Evolutionary conservation across 2,797 vertebrate genomes (phyloP).

Genomic region (Pseudochirops corinnae): DNA sequence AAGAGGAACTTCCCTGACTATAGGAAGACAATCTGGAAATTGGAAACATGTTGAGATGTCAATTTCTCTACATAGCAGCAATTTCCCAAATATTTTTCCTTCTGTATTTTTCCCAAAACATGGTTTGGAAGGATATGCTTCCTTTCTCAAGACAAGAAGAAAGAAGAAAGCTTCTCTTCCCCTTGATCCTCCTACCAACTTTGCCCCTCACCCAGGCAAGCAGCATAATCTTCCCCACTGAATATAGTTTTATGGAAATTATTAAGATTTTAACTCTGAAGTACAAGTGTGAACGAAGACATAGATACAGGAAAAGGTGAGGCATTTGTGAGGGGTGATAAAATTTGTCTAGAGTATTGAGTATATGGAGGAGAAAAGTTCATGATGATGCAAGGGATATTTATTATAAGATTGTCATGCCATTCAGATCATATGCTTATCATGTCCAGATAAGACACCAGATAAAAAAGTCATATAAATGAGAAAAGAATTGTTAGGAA

Average conservation of each 20-base stretch:
- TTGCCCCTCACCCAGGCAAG: not conserved
- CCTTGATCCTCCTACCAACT: not conserved
- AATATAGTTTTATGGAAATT: not conserved
- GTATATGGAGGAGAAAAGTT: not conserved
- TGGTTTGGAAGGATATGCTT: not conserved
- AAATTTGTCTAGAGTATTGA: not conserved
- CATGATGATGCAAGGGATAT: not conserved
- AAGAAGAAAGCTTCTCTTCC: not conserved
- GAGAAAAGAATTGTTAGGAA: not conserved
- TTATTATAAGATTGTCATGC: not conserved
- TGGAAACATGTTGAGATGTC: not conserved
- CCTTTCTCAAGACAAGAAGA: not conserved
- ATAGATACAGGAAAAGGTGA: not conserved
- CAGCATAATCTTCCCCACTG: not conserved
- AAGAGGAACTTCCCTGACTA: not conserved
- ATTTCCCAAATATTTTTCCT: not conserved
- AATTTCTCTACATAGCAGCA: not conserved
- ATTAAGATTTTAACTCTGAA: not conserved
- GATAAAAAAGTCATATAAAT: not conserved
- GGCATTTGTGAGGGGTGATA: not conserved
- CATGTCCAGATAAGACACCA: not conserved
- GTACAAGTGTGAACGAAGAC: not conserved
- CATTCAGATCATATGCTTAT: not conserved
- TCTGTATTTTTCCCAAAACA: not conserved
- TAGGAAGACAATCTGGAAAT: not conserved